Conservation (phyloP, 2,888 invertebrate genomes). For the Leptarthrus brevirostris region DNA sequence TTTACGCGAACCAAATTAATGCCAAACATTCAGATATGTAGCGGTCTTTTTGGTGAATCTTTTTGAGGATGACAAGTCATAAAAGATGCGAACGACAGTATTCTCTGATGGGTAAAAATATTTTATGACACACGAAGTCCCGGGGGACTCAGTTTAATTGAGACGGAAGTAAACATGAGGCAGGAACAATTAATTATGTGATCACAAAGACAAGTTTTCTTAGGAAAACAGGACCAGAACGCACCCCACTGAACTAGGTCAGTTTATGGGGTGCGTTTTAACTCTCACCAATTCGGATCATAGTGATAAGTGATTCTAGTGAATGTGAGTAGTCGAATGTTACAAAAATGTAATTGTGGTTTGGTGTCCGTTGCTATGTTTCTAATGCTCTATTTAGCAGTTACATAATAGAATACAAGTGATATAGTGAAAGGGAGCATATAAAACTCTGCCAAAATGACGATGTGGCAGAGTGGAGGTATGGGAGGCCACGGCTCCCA, state of each 20-base stretch:
- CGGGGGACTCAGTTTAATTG: background rate
- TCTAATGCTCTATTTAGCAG: conserved; percentile 14
- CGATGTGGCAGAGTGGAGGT: conserved; percentile 83
- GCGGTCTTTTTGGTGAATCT: background rate
- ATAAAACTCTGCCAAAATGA: conserved; percentile 68
- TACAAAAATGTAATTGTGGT: conserved; percentile 17
- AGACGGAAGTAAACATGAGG: background rate
- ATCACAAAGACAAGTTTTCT: background rate
- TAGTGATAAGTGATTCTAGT: conserved; percentile 9
- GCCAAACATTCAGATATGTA: background rate
- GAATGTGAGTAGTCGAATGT: background rate
- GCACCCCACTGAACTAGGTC: conserved; percentile 36
- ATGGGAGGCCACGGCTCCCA: conserved; percentile 82
- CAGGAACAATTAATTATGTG: conserved; percentile 27
- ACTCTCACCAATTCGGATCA: conserved; percentile 16
- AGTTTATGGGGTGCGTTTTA: conserved; percentile 44
- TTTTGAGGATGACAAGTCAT: conserved; percentile 4
- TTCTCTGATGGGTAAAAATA: conserved; percentile 9
- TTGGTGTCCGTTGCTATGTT: conserved; percentile 6
- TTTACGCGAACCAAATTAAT: background rate
- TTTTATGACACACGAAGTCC: conserved; percentile 27
- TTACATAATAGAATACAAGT: conserved; percentile 28
- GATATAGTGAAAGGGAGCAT: conserved; percentile 27
- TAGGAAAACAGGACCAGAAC: conserved; percentile 31
- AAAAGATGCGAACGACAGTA: conserved; percentile 1